Base-by-base conservation (phyloP, 2,888 invertebrate genomes). In the Heteromurus nitidus region DNA sequence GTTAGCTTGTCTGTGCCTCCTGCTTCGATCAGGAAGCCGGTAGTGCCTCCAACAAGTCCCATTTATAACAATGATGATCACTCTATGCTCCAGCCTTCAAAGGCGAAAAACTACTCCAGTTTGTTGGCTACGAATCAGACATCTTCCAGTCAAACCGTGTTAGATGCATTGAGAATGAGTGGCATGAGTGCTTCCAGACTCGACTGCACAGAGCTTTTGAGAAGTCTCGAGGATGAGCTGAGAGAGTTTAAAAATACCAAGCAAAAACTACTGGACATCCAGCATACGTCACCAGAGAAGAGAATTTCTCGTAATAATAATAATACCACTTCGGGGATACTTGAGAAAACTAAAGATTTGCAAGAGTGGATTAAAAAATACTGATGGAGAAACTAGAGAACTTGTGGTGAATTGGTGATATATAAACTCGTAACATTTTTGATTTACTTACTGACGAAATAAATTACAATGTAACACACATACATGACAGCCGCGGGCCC, bases 291-390 rank as follows among this genome's bases (percentile, higher is more conserved):
- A 16, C 5, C 44, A n/a, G 36, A 20, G 26, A 9, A 47, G 7
- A 47, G n/a, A 3, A 47, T 13, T 47, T 31, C 62, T n/a, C 30
- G 77, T n/a, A 64, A 62, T 16, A 75, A 64, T 42, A 74, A 74
- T 65, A 62, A 28, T 18, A 53, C 26, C 24, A 68, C 42, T 55
- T 42, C 62, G 11, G 82, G 72, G 60, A 74, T 86, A 11, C 82
- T 77, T 70, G 86, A 84, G 47, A 85, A 84, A 74, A 86, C 86
- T 3, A 85, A 84, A 79, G 85, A 87, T 74, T 82, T 87, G 55
- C 69, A 86, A 26, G 85, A 87, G 31, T 87, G 87, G 87, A 60
- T 85, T 73, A 84, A 85, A 24, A 86, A 87, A 73, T 36, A 36
- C 36, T 36, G 13, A 36, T 9, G 13, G 36, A 36, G 36, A 13